Evolutionary conservation across 2,797 vertebrate species (phyloP), one percentile per base, ranked within the genome.

Genomic region (Mus minutoides): DNA sequence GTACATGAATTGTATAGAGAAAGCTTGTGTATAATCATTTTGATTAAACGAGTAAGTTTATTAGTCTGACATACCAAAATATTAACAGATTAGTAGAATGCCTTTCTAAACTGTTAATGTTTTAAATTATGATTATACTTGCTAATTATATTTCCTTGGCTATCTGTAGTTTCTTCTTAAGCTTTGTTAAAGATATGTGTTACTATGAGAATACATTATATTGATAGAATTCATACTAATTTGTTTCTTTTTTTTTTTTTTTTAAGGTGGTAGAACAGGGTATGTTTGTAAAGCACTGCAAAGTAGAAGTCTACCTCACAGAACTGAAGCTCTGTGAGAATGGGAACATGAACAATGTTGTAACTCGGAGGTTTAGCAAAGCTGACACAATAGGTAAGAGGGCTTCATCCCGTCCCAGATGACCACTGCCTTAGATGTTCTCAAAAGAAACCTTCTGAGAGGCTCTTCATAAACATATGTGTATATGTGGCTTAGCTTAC

Each of bases 261-360:
- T 83, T 97, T 79, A 98, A 99, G 99, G 99, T 99, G 90, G 99
- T 99, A 97, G 99, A 99, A 98, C 99, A 99, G 99, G 99, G 99
- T 98, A 99, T 99, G 99, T 99, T 99, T 98, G 99, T 99, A 97
- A 99, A 99, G 98, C 99, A 99, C 98, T 99, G 99, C 98, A 99
- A 99, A 98, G 99, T 99, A 98, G 99, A 99, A 98, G 99, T 99
- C 34, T 99, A 99, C 98, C 99, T 99, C 98, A 99, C 99, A 8
- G 99, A 99, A 98, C 98, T 99, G 98, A 99, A 99, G 98, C 99
- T 99, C 76, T 99, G 99, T 98, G 99, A 99, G 98, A 99, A 99
- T 98, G 99, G 99, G 98, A 99, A 99, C 98, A 99, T 99, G 99
- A 99, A 99, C 98, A 99, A 99, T 69, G 98, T 99, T 95, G 99